Evolutionary conservation across 2,888 invertebrate species (phyloP).

Genomic region (Acrobasis consociella): DNA sequence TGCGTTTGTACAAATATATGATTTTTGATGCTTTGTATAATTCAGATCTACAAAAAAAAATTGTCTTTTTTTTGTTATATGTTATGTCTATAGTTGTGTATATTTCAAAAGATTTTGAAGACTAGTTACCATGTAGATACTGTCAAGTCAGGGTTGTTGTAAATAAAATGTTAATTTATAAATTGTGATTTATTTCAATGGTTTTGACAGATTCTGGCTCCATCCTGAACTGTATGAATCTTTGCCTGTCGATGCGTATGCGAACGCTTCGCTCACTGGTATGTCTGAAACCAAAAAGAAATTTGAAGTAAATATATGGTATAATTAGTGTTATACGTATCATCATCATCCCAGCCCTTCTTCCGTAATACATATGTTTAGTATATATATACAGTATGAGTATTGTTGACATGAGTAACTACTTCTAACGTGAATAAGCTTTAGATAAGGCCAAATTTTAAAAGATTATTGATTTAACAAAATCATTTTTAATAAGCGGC

Average conservation of each 20-base stretch:
- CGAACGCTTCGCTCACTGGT: conserved; percentile 47
- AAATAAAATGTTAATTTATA: conserved; percentile 29
- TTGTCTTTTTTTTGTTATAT: not conserved
- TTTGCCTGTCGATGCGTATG: conserved; percentile 43
- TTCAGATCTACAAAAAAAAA: not conserved
- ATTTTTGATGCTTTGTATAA: too few species aligned
- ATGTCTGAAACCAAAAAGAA: conserved; percentile 46
- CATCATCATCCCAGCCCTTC: too few species aligned
- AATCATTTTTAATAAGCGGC: too few species aligned
- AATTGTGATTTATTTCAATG: conserved; percentile 63
- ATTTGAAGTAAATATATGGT: not conserved
- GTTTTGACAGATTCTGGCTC: conserved; percentile 70
- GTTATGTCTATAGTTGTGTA: too few species aligned
- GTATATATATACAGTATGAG: too few species aligned
- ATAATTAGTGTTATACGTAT: too few species aligned
- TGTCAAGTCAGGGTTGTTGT: not conserved
- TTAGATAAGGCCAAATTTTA: too few species aligned
- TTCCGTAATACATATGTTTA: too few species aligned
- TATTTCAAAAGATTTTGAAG: not conserved
- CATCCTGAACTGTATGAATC: conserved; percentile 55
- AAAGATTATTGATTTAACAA: too few species aligned
- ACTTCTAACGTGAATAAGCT: too few species aligned
- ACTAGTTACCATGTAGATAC: not conserved
- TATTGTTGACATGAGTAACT: too few species aligned
- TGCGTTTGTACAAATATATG: too few species aligned